Percentiles rank a stretch among this genome's conserved stretches.
Conservation (phyloP, 2,113 vertebrate species). For the Toxostoma redivivum region DNA sequence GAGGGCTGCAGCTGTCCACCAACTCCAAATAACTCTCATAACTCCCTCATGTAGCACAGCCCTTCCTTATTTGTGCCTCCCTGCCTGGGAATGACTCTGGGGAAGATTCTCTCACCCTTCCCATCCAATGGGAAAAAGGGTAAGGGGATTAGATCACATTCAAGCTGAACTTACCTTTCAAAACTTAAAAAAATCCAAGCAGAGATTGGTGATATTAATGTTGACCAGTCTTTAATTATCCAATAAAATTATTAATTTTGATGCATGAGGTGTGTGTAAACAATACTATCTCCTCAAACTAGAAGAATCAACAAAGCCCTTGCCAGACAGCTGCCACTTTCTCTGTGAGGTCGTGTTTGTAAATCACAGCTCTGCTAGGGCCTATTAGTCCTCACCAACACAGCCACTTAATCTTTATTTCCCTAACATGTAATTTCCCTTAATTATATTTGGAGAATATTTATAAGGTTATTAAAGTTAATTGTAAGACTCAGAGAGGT, state of each 20-base stretch:
- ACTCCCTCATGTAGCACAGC: background rate
- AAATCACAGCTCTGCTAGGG: background rate
- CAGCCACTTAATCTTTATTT: background rate
- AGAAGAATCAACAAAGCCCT: background rate
- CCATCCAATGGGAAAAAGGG: background rate
- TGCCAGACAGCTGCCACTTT: background rate
- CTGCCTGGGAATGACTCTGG: background rate
- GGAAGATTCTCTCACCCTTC: background rate
- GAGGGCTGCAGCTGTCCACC: constrained; percentile 40
- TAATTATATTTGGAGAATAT: background rate
- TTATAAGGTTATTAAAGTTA: constrained; percentile 18
- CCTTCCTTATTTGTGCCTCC: background rate
- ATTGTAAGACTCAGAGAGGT: background rate
- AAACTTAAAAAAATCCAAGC: background rate
- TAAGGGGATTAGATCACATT: background rate
- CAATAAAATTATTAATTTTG: background rate
- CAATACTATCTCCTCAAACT: background rate
- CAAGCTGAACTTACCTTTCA: background rate
- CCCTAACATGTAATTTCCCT: background rate
- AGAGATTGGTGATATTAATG: background rate
- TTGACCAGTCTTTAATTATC: background rate
- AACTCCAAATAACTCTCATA: constrained; percentile 26
- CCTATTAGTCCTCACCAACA: background rate
- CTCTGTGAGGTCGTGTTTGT: background rate
- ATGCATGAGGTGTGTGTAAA: background rate